Percentiles rank a stretch among this genome's conserved stretches.
phyloP scores from a whole-genome alignment of 1,140 invertebrate species.

The Magallana gigas region DNA sequence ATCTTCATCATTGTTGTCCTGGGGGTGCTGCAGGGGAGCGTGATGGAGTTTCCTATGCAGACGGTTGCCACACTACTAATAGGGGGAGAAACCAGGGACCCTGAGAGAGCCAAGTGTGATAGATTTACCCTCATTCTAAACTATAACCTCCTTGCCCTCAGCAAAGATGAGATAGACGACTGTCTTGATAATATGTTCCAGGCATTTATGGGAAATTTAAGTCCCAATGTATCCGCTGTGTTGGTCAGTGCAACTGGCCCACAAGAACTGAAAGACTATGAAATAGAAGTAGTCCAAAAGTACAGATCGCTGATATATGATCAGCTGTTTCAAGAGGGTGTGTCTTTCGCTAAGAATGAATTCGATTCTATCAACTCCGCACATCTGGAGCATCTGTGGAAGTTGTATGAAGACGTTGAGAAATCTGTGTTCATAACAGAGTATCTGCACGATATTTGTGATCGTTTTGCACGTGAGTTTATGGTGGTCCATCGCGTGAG shows the following conservation, averaged over 20 bases:
- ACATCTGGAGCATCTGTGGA: slow-evolving; percentile 69
- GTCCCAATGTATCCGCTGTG: slow-evolving; percentile 68
- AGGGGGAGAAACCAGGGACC: slow-evolving; percentile 65
- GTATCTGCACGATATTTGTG: slow-evolving; percentile 72
- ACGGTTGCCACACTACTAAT: slow-evolving; percentile 70
- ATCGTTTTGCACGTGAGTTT: slow-evolving; percentile 71
- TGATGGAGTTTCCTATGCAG: slow-evolving; percentile 71
- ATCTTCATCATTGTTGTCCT: slow-evolving; percentile 68
- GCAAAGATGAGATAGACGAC: slow-evolving; percentile 72
- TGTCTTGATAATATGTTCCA: slow-evolving; percentile 73
- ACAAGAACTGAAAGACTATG: slow-evolving; percentile 67
- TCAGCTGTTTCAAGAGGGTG: slow-evolving; percentile 69
- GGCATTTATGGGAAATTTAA: slow-evolving; percentile 73
- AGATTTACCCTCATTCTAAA: slow-evolving; percentile 70
- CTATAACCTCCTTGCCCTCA: slow-evolving; percentile 73
- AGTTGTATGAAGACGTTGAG: slow-evolving; percentile 63
- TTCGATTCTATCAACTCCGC: slow-evolving; percentile 60
- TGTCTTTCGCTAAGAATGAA: slow-evolving; percentile 64
- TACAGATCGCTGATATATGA: slow-evolving; percentile 71
- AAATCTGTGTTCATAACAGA: slow-evolving; percentile 65
- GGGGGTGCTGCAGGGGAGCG: slow-evolving; percentile 69
- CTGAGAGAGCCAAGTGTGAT: slow-evolving; percentile 51
- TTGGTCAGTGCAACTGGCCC: slow-evolving; percentile 73
- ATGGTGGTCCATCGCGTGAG: slow-evolving; percentile 75
- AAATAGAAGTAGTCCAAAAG: slow-evolving; percentile 66